A percentile compares a stretch with the other conserved stretches of the same genome.
Conservation (phyloP, 2,888 invertebrate species). For the Sarcophaga carnaria region DNA sequence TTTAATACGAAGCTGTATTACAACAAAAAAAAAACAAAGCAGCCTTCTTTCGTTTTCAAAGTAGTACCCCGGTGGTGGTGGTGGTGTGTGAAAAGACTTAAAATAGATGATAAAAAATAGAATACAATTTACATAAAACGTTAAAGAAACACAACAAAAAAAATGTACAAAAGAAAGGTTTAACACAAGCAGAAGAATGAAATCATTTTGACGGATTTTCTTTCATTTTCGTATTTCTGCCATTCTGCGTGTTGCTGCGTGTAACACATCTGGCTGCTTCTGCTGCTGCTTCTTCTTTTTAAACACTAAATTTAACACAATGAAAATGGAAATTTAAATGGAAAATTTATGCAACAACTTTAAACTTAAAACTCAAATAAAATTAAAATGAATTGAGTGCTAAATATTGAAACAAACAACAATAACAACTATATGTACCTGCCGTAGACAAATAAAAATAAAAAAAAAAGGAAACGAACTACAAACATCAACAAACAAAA, state of each 20-base stretch:
- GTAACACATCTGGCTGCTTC: not conserved
- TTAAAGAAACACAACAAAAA: conserved; percentile 43
- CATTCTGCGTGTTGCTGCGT: not conserved
- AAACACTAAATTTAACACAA: not conserved
- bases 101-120: conserved; percentile 8
- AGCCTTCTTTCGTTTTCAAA: no score
- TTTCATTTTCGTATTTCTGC: not conserved
- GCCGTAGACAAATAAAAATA: conserved; percentile 25
- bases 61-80: not conserved
- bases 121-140: conserved; percentile 33
- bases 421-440: conserved; percentile 38
- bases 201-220: conserved; percentile 22
- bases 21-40: no score
- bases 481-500: not conserved
- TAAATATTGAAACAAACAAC: conserved; percentile 1
- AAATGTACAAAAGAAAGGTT: conserved; percentile 70
- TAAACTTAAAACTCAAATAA: not conserved
- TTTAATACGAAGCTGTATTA: conserved; percentile 20
- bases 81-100: conserved; percentile 2
- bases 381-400: not conserved
- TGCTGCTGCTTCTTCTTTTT: not conserved
- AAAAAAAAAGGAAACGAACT: conserved; percentile 4
- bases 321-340: not conserved
- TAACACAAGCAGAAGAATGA: conserved; percentile 24
- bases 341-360: conserved; percentile 12